Conservation (phyloP, 2,888 invertebrate genomes). For the Drosophila pullipes region DNA sequence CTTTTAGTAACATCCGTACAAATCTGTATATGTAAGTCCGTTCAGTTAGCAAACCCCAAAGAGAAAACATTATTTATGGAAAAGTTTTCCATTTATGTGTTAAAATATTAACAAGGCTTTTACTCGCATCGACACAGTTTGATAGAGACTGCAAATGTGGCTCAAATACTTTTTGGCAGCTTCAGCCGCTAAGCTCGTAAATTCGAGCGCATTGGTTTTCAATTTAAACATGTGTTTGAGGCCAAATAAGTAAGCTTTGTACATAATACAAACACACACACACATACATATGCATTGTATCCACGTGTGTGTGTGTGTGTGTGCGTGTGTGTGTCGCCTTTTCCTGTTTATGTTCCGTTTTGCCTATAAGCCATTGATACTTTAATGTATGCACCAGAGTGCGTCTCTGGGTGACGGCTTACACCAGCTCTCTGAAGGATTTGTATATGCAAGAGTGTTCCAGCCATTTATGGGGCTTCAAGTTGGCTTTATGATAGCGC, state of each 20-base stretch:
- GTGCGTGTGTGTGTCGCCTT: constrained; percentile 17
- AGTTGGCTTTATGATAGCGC: constrained; percentile 50
- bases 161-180: constrained; percentile 10
- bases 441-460: constrained; percentile 37
- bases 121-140: constrained; percentile 33
- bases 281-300: background rate
- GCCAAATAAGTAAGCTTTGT: constrained; percentile 32
- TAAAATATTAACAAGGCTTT: constrained; percentile 27
- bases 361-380: constrained; percentile 74
- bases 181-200: constrained; percentile 41
- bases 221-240: constrained; percentile 64
- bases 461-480: constrained; percentile 23
- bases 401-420: constrained; percentile 43
- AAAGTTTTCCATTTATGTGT: constrained; percentile 14
- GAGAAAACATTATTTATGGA: constrained; percentile 28
- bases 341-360: constrained; percentile 7
- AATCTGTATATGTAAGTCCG: background rate
- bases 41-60: background rate
- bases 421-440: constrained; percentile 65
- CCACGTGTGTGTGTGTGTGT: constrained; percentile 1
- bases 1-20: background rate
- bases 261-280: constrained; percentile 15
- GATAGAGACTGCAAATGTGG: constrained; percentile 27
- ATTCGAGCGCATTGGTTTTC: constrained; percentile 62
- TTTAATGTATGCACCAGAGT: constrained; percentile 65